Evolutionary conservation across 2,888 invertebrate species (phyloP), one percentile per base, ranked within the genome.

Genomic region (Tenthredo livida): DNA sequence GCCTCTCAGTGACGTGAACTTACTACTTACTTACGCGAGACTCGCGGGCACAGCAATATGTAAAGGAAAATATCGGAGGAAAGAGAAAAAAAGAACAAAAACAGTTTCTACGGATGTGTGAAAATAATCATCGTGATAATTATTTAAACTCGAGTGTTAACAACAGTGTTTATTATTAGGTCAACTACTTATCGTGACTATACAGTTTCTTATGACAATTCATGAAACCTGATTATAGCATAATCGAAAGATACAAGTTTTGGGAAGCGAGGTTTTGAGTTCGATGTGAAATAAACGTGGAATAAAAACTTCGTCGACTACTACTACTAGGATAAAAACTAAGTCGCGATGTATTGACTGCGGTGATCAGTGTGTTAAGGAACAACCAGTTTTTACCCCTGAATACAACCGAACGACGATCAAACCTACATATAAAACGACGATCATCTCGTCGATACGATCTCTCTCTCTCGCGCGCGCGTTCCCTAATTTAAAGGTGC

Each of bases 1-100:
- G 67, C 67, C 67, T 67, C 33, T 43, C 73, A 29, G 73, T 73
- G 73, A 73, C 40, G 73, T 37, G 73, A 29, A 73, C 73, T 40
- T 33, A 33, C 67, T 67, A 67, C 67, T 67, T 67, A 33, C 12
- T 37, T 40, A 43, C 40, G 73, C 43, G 43, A 43, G 43, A 29
- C n/a, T 6, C 73, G 21, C 40, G n/a, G n/a, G 73, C 12, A 40
- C 43, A n/a, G 73, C n/a, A 6, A 40, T 43, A 43, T 73, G 21
- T 40, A 40, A 25, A 33, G 15, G 33, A 33, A 67, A 33, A 33
- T 67, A 29, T 25, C 25, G n/a, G 54, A n/a, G n/a, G 54, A 54
- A 54, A 17, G 17, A 37, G 15, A 50, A 5, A 17, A 54, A n/a
- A n/a, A n/a, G n/a, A n/a, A 54, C 7, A n/a, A n/a, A 17, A 54